Base-by-base conservation (phyloP, 2,888 invertebrate genomes). In the Dilophus febrilis region DNA sequence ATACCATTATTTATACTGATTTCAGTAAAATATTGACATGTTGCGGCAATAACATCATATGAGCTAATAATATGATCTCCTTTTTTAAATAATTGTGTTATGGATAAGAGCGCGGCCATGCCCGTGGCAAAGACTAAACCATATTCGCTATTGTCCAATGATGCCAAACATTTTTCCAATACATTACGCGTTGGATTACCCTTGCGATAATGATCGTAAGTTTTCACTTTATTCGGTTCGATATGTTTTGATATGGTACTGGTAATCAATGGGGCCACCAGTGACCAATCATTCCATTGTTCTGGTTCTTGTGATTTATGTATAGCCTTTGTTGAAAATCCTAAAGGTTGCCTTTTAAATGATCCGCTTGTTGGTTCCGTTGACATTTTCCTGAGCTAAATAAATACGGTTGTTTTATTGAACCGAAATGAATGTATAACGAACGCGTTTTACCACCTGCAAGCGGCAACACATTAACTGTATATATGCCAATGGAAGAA, bases 1-100 rank as follows among this genome's bases (percentile, higher is more conserved):
- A 97, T 69, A 4, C 82, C 83, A 55, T 83, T 71, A 48, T 73
- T 72, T 1, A 65, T 47, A 1, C 68, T 66, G 41, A 74, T 72
- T 54, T 72, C 69, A 46, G 78, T 72, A 54, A 73, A 78, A 54
- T 77, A 55, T 49, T 91, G 71, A 53, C 83, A 83, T 1, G 87
- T 88, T 18, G 95, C 97, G 38, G 97, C 97, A 55, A 95, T 98
- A 4, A 95, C 70, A 61, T 97, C 97, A 58, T 95, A 90, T 44
- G 83, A 78, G 51, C 82, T 77, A 34, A 98, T 60, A 11, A 98
- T 67, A 55, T 95, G 92, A 57, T 98, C 97, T 0, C 95, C 97
- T 43, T 67, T 51, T 47, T 71, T 74, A 8, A 98, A 65, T 49
- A 92, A 63, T 29, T 82, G 72, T 8, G 77, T 63, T 11, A 95